Conservation (phyloP, 2,888 invertebrate species). For the Aleiodes alternator region DNA sequence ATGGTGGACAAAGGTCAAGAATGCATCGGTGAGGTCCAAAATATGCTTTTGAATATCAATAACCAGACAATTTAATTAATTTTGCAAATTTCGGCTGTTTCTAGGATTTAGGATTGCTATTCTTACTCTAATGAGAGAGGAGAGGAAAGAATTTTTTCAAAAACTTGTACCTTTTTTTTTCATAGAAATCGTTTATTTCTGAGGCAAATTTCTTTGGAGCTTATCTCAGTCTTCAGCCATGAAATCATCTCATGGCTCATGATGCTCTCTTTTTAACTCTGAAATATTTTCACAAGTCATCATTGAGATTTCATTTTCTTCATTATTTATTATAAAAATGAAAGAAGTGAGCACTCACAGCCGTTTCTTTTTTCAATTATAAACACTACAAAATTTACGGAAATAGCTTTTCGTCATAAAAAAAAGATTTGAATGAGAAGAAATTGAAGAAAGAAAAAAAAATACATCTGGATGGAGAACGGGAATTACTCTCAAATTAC, state of each 20-base stretch:
- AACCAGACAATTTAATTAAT: too few species aligned
- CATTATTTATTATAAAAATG: constrained; percentile 1
- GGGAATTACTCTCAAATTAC: constrained; percentile 9
- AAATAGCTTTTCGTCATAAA: background rate
- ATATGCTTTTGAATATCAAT: too few species aligned
- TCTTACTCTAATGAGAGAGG: background rate
- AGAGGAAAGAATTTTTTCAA: background rate
- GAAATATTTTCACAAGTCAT: constrained; percentile 45
- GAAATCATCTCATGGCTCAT: constrained; percentile 33
- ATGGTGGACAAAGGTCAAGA: too few species aligned
- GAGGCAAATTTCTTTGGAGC: constrained; percentile 44
- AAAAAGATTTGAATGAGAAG: background rate
- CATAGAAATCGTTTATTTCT: constrained; percentile 37
- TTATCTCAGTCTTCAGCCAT: constrained; percentile 51
- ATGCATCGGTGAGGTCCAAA: too few species aligned
- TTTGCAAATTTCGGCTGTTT: too few species aligned
- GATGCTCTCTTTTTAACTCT: constrained; percentile 38
- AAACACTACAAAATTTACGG: constrained; percentile 24
- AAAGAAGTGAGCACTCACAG: constrained; percentile 26
- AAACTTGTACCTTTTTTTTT: background rate
- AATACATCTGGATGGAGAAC: background rate
- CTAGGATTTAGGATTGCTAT: too few species aligned
- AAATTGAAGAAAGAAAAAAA: background rate
- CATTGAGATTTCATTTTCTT: constrained; percentile 32
- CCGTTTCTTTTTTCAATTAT: constrained; percentile 4